Evolutionary conservation across 2,888 invertebrate species (phyloP), one percentile per base, ranked within the genome.

Genomic region (Heteromurus nitidus): DNA sequence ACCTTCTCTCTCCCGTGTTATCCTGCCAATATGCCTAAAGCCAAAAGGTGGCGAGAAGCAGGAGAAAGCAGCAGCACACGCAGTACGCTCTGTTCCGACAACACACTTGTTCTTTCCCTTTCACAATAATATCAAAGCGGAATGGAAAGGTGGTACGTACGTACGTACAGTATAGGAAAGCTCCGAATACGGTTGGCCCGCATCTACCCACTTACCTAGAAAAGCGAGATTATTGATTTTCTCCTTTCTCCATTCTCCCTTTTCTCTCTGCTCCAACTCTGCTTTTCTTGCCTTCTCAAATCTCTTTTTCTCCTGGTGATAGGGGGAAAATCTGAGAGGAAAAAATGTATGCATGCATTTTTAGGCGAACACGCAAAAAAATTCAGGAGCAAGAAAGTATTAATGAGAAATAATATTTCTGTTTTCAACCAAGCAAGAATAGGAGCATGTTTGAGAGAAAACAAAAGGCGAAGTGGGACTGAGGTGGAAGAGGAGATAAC

Each of bases 201-300:
- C 62, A 9, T 60, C n/a, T 72, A 73, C 75, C 75, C 67, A 75
- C 76, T 76, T 76, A 76, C 76, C 76, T 76, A 76, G 76, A 76
- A 70, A 76, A 76, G 76, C 60, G 76, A 67, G 67, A 67, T 47
- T 76, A 76, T 76, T 36, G 76, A 76, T 76, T 68, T 76, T 76
- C 68, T 60, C 24, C n/a, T 36, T 47, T 9, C 36, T 44, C 18
- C 75, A 26, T 22, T 75, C 31, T 20, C 42, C 18, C 50, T 58
- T 24, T 30, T 30, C 22, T 30, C 50, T 53, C 42, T 1, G 5
- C 1, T 68, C 2, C 28, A 3, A 28, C 50, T 68, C 7, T 47
- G 18, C 18, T n/a, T 30, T 11, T 68, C 18, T 50, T 26, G 5
- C 13, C 20, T 44, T 13, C 22, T 65, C 16, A n/a, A n/a, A 13